A percentile compares a stretch with the other conserved stretches of the same genome.
These are phyloP conservation scores for Malthinus flaveolus DNA, from an alignment of 2,888 invertebrate species.

Conservation along the genomic window DNA sequence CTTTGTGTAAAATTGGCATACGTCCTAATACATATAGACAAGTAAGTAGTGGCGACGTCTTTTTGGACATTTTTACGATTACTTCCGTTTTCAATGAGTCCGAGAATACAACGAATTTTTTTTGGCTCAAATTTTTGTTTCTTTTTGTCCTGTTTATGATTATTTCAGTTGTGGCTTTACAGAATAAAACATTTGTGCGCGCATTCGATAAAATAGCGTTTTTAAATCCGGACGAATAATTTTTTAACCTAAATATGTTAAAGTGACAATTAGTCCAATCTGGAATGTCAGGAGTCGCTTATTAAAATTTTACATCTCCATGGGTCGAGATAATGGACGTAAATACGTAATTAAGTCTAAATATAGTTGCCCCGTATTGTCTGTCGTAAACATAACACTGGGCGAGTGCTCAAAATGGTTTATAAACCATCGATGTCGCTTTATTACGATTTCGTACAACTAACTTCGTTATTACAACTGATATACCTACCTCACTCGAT, in stretches of 20 bases:
- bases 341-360: conserved; percentile 26
- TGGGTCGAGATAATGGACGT: conserved; percentile 29
- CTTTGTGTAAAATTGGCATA: conserved; percentile 32
- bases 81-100: conserved; percentile 26
- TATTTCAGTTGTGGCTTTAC: not conserved
- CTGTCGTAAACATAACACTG: conserved; percentile 8
- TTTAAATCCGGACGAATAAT: not conserved
- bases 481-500: no score
- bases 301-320: conserved; percentile 23
- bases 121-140: not conserved
- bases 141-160: not conserved
- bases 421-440: no score
- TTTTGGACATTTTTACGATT: conserved; percentile 24
- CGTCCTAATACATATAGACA: conserved; percentile 33
- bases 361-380: conserved; percentile 18
- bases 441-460: no score
- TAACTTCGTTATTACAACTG: no score
- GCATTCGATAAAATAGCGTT: no score
- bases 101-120: conserved; percentile 2
- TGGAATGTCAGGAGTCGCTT: conserved; percentile 16
- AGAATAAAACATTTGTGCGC: no score
- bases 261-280: conserved; percentile 24
- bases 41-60: conserved; percentile 26
- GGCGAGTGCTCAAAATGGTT: not conserved
- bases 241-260: conserved; percentile 20